Evolutionary conservation across 2,888 invertebrate species (phyloP).

Genomic region (Tryphoninae sp.): DNA sequence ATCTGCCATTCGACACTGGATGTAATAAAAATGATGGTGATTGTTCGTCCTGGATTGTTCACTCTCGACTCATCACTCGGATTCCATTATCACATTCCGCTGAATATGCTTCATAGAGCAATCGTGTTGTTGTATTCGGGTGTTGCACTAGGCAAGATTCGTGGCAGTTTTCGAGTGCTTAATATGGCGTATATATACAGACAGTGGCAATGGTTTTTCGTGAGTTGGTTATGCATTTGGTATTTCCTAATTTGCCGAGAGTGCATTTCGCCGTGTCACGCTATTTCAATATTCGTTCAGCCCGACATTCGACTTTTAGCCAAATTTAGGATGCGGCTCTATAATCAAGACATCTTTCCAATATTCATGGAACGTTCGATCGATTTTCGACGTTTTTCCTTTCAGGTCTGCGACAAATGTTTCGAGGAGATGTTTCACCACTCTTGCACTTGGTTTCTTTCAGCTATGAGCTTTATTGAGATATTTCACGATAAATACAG

Average conservation of each 20-base stretch:
- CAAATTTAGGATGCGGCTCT: slow-evolving; percentile 1
- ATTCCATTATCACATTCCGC: not conserved
- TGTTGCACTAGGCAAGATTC: not conserved
- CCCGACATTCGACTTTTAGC: not conserved
- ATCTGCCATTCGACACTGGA: not conserved
- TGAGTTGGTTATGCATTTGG: not conserved
- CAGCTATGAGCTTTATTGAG: slow-evolving; percentile 8
- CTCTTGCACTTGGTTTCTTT: not conserved
- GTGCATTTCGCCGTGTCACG: not conserved
- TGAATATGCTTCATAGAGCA: not conserved
- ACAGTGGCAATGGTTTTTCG: not conserved
- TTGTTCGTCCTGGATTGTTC: not conserved
- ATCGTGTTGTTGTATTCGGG: not conserved
- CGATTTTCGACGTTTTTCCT: not conserved
- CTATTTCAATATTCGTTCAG: not conserved
- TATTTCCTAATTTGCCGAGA: not conserved
- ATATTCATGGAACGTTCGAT: not conserved
- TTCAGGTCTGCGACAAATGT: slow-evolving; percentile 2
- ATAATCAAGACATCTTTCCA: slow-evolving; percentile 20
- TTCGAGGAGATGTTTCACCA: not conserved
- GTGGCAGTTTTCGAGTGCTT: not conserved
- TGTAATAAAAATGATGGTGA: not conserved
- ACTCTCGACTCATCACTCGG: not conserved
- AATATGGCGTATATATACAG: not conserved
- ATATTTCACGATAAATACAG: not conserved